Percentiles rank a stretch among this genome's conserved stretches.
Conservation (phyloP, 2,113 vertebrate species). For the Prolemur simus region DNA sequence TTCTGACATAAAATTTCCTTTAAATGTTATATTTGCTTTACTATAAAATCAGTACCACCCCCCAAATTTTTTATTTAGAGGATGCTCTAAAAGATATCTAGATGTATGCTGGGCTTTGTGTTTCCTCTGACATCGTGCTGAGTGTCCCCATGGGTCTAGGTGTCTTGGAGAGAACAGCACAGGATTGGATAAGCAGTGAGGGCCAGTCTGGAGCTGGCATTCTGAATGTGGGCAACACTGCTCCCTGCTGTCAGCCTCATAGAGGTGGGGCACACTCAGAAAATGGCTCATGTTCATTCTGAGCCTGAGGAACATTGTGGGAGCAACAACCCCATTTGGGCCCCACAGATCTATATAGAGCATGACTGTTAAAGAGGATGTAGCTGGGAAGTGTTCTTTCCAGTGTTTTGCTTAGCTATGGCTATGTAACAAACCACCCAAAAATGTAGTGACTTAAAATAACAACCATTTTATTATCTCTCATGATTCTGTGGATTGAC, state of each 20-base stretch:
- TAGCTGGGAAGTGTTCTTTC: background rate
- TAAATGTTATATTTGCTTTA: background rate
- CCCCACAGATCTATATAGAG: accelerated
- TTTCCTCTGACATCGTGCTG: background rate
- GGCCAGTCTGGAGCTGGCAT: background rate
- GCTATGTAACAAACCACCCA: background rate
- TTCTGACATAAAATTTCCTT: background rate
- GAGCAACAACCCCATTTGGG: background rate
- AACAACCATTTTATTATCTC: background rate
- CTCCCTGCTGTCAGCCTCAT: background rate
- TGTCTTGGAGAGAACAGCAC: background rate
- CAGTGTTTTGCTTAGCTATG: background rate
- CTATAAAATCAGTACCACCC: background rate
- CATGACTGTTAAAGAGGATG: background rate
- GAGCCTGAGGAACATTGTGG: background rate
- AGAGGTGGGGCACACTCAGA: background rate
- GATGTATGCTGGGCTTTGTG: background rate
- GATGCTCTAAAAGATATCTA: background rate
- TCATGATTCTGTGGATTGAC: background rate
- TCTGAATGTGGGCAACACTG: background rate
- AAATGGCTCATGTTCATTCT: background rate
- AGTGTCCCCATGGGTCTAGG: too few relatives aligned
- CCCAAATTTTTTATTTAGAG: background rate
- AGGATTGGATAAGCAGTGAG: too few relatives aligned
- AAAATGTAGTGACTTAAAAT: background rate